Evolutionary conservation across 2,797 vertebrate species (phyloP).

Genomic region (Notamacropus eugenii): DNA sequence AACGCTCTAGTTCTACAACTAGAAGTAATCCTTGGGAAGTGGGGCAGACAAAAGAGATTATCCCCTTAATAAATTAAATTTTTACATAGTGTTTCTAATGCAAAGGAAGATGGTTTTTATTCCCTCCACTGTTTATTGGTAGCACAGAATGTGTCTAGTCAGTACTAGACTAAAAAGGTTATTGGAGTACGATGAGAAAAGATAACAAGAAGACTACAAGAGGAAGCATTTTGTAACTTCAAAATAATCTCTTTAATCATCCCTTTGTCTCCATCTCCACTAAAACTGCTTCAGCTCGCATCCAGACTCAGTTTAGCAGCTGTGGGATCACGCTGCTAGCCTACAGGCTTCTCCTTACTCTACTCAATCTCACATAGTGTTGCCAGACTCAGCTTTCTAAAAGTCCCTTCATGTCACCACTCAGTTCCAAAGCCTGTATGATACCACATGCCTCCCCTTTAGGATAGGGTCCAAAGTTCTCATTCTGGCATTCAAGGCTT

Average conservation of each 20-base stretch:
- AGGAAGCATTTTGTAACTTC: neutral
- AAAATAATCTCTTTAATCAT: neutral
- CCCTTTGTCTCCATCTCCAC: neutral
- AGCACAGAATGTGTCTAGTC: neutral
- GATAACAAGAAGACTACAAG: neutral
- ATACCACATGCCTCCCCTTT: neutral
- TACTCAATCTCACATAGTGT: neutral
- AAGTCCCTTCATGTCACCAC: neutral
- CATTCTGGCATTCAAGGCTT: neutral
- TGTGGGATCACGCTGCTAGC: neutral
- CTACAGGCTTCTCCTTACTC: neutral
- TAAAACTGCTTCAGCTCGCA: neutral
- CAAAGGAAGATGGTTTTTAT: constrained; percentile 7
- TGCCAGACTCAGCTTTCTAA: neutral
- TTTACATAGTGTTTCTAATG: neutral
- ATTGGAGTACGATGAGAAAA: neutral
- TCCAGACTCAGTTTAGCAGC: neutral
- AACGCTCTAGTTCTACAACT: neutral
- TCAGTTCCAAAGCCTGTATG: neutral
- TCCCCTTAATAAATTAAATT: neutral
- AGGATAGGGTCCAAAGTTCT: constrained; percentile 15
- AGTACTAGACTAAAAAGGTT: neutral
- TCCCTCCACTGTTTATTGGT: neutral
- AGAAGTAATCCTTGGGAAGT: neutral
- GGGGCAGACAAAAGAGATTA: neutral